Percentiles rank a stretch among this genome's conserved stretches.
These are phyloP conservation scores for Pogoniulus pusillus DNA, from an alignment of 2,797 vertebrate genomes.

Conservation along the genomic window DNA sequence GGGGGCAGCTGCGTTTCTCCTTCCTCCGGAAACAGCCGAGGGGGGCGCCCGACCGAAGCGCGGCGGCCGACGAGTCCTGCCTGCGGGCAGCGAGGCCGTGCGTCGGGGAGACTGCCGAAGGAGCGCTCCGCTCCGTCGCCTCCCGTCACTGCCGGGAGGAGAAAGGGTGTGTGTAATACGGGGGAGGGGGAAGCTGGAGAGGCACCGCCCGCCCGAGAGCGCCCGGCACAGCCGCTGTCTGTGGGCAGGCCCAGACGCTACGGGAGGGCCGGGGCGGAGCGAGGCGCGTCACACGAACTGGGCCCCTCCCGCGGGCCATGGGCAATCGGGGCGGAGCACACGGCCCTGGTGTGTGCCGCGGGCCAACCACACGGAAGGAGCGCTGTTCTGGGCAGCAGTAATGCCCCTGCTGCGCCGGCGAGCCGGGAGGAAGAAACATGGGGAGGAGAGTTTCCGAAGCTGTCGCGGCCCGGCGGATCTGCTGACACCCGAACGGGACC, in stretches of 20 bases:
- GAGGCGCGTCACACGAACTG: no score
- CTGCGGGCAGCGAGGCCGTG: neutral
- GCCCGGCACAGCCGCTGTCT: neutral
- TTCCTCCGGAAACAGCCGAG: slow-evolving; percentile 61
- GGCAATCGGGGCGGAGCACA: no score
- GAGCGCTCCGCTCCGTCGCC: neutral
- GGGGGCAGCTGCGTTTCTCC: slow-evolving; percentile 34
- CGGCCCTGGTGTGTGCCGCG: neutral
- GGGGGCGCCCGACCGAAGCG: slow-evolving; percentile 44
- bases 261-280: neutral
- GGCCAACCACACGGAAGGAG: no score
- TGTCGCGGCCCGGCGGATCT: accelerated
- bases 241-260: neutral
- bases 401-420: neutral
- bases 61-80: neutral
- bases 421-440: no score
- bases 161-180: neutral
- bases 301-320: no score
- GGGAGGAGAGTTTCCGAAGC: neutral
- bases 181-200: neutral
- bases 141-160: neutral
- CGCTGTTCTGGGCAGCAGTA: neutral
- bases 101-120: neutral
- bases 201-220: neutral
- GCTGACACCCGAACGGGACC: no score